Evolutionary conservation across 2,797 vertebrate species (phyloP), one percentile per base, ranked within the genome.

Genomic region (Coilia nasus): DNA sequence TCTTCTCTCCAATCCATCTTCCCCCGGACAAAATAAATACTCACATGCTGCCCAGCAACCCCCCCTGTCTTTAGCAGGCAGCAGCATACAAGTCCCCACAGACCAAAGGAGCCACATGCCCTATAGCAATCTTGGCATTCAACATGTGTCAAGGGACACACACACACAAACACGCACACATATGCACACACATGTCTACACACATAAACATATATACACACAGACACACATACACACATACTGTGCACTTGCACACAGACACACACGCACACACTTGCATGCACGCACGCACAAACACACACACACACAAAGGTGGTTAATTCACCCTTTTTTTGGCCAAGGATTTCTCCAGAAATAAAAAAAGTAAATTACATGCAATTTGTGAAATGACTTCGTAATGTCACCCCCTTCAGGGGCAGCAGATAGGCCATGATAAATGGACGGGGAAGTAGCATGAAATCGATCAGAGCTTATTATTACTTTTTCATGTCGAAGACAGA

Each of bases 321-420:
- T 67, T 31, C 25, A 23, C 25, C 62, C 28, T 15, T 71, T 71
- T 71, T 71, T 71, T 25, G 25, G 14, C 64, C 5, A 71, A 71
- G 31, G 64, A 14, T 14, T 31, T 71, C 64, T 71, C 28, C 25
- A 71, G 64, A 71, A 71, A 71, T 71, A 25, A 41, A 54, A 75
- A 21, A 78, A 78, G 71, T 44, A 31, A 78, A 78, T 78, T 71
- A 71, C 64, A 71, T 71, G 25, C 64, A 71, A 71, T 71, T 71
- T 71, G 25, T 71, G 25, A 71, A 71, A 71, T 71, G 25, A 71
- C 64, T 71, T 31, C 21, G 71, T 78, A 41, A 78, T 78, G 71
- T 44, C 71, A 75, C 67, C 31, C 1, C 31, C 67, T 75, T 75
- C 28, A 31, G 25, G 31, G 17, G 17, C 15, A 3, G 31, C 31